Evolutionary conservation across 2,797 vertebrate genomes (phyloP).

Genomic region (Tapera naevia): DNA sequence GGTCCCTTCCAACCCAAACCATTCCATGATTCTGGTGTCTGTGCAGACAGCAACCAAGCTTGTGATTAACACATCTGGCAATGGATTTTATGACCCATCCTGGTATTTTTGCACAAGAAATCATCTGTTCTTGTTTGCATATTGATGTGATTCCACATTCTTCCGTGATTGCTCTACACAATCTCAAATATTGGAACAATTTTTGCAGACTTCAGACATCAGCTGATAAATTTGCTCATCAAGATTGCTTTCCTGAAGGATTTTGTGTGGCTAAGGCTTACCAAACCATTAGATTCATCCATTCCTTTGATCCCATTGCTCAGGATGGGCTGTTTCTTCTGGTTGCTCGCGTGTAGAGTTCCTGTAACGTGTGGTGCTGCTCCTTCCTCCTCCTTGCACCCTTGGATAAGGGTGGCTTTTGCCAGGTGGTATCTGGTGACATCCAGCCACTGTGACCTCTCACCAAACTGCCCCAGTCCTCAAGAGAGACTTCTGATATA

Average conservation of each 20-base stretch:
- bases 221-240: background rate
- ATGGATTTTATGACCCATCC: background rate
- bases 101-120: background rate
- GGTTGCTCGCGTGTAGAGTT: accelerated
- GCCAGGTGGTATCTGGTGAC: background rate
- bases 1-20: too few relatives aligned
- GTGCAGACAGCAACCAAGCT: background rate
- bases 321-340: background rate
- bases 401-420: background rate
- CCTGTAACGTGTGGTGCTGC: background rate
- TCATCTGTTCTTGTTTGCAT: background rate
- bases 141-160: background rate
- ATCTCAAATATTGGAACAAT: background rate
- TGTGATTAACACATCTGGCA: background rate
- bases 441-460: accelerated
- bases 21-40: background rate
- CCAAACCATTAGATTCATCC: accelerated
- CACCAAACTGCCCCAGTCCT: background rate
- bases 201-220: background rate
- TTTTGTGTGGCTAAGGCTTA: background rate
- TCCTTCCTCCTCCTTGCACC: background rate
- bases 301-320: accelerated
- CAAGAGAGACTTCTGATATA: accelerated
- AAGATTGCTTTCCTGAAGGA: background rate
- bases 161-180: background rate